A percentile compares a stretch with the other conserved stretches of the same genome.
Evolutionary conservation across 1,140 invertebrate species (phyloP).

Genomic region (Lerema accius): DNA sequence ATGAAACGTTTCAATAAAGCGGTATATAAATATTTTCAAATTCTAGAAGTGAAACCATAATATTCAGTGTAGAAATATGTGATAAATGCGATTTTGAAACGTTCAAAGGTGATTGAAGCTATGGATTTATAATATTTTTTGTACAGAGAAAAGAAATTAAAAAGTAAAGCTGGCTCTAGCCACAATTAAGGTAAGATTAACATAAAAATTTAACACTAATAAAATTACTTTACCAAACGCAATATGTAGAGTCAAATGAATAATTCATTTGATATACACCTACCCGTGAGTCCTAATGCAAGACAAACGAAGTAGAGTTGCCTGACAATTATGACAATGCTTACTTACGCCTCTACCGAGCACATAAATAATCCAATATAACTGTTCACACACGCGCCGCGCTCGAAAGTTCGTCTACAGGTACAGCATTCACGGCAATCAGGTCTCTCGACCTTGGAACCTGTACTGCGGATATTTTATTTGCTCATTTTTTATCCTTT

Average conservation of each 20-base stretch:
- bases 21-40: slow-evolving; percentile 1
- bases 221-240: too few species aligned
- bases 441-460: slow-evolving; percentile 66
- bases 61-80: too few species aligned
- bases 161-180: too few species aligned
- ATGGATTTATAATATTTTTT: too few species aligned
- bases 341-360: slow-evolving; percentile 29
- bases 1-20: too few species aligned
- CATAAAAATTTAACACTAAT: too few species aligned
- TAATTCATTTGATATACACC: slow-evolving; percentile 8
- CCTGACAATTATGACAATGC: slow-evolving; percentile 31
- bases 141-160: too few species aligned
- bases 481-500: slow-evolving; percentile 59
- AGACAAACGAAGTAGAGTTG: slow-evolving; percentile 29
- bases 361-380: slow-evolving; percentile 37
- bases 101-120: too few species aligned
- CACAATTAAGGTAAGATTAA: too few species aligned
- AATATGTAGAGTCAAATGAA: too few species aligned
- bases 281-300: slow-evolving; percentile 4
- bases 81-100: too few species aligned
- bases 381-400: slow-evolving; percentile 53
- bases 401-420: slow-evolving; percentile 68
- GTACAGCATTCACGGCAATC: slow-evolving; percentile 64
- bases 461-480: slow-evolving; percentile 64
- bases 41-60: too few species aligned